Base-by-base conservation (phyloP, 2,113 vertebrate genomes). In the Ceyx melanurus region DNA sequence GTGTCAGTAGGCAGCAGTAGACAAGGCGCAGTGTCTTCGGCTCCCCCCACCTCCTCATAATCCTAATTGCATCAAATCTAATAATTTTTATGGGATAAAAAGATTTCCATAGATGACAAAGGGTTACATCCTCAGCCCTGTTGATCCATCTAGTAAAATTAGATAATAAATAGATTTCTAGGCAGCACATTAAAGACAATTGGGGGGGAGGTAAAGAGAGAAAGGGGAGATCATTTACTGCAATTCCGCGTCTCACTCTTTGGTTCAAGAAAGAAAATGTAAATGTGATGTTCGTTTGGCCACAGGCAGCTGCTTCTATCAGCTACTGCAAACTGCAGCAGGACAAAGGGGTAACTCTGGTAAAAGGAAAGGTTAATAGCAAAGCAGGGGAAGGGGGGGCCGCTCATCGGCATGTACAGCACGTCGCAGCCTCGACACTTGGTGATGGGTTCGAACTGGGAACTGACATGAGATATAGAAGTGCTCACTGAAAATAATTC, bases 401-500 rank as follows among this genome's bases (percentile, higher is more conserved):
- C 95, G 97, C 98, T 98, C 98, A 98, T 99, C 97, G 97, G 98
- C 98, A 98, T 98, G 98, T 97, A 95, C 96, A 76, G 97, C 97
- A 98, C 97, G 97, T 98, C 97, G 96, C 97, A 97, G 97, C 97
- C 98, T 96, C 97, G 97, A 96, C 97, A 97, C 98, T 98, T 97
- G 89, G 98, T 98, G 98, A 99, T 98, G 98, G 98, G 97, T 98
- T 99, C 98, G 98, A 98, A 98, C 98, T 97, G 98, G 98, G 98
- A 98, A 97, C 98, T 98, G 98, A 98, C 98, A 98, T 97, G 97
- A 95, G 98, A 98, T 98, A 98, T 98, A 98, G 98, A 98, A 98
- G 98, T 98, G 98, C 98, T 98, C 98, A 96, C 98, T 98, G 98
- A 98, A 98, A 98, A 98, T 99, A 98, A 99, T 98, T 98, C 98